Evolutionary conservation across 2,113 vertebrate species (phyloP).

Genomic region (Litocranius walleri): DNA sequence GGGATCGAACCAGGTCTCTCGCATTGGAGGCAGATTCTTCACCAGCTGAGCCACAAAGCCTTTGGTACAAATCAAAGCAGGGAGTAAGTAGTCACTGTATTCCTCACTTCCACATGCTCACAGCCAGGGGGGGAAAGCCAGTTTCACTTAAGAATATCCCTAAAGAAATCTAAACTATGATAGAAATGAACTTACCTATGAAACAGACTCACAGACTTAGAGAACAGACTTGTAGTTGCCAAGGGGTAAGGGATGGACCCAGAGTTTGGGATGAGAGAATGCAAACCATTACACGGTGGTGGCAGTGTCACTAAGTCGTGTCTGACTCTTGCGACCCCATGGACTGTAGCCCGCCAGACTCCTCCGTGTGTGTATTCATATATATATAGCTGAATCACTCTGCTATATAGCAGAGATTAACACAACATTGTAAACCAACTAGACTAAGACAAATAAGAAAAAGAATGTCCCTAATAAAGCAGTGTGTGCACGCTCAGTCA

Average conservation of each 20-base stretch:
- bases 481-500: not conserved
- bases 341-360: not conserved
- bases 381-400: not conserved
- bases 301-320: not conserved
- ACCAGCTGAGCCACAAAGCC: not conserved
- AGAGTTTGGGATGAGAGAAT: not conserved
- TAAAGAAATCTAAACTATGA: not conserved
- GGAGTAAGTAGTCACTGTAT: fast-evolving
- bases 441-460: not conserved
- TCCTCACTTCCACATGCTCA: not conserved
- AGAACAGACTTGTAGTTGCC: not conserved
- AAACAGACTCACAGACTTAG: not conserved
- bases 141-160: not conserved
- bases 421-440: not conserved
- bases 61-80: not conserved
- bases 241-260: not conserved
- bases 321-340: not conserved
- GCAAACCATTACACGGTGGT: not conserved
- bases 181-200: not conserved
- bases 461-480: not conserved
- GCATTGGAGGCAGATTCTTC: not conserved
- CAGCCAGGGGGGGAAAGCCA: fast-evolving
- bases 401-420: not conserved
- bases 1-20: not conserved
- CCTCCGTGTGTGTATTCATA: not conserved